Conservation (phyloP, 2,113 vertebrate species). For the Macheiramphus alcinus region DNA sequence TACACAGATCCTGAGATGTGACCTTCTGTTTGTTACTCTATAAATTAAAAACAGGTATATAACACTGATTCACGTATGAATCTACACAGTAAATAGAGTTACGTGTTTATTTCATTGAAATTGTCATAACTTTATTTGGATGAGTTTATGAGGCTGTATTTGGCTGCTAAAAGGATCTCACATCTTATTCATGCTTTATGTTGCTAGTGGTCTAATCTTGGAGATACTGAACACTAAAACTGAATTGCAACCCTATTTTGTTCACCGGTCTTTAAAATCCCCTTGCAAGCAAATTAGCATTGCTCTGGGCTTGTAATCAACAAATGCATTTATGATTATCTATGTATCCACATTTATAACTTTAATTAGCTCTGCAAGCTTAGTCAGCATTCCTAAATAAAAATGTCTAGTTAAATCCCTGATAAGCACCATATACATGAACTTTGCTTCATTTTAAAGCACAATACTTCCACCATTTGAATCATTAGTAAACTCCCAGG, state of each 20-base stretch:
- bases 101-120: neutral
- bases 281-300: neutral
- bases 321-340: neutral
- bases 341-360: neutral
- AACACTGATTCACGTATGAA: neutral
- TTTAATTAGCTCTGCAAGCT: neutral
- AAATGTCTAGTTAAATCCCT: neutral
- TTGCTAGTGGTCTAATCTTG: neutral
- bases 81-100: neutral
- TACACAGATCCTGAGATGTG: neutral
- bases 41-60: neutral
- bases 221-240: neutral
- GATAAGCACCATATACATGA: neutral
- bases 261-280: neutral
- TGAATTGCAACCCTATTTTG: neutral
- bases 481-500: neutral
- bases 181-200: neutral
- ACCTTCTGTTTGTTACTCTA: neutral
- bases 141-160: neutral
- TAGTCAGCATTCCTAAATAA: neutral
- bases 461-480: neutral
- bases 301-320: neutral
- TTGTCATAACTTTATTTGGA: neutral
- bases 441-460: neutral
- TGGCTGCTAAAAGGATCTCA: neutral